Conservation (phyloP, 2,113 vertebrate genomes). For the Apeltes quadracus region DNA sequence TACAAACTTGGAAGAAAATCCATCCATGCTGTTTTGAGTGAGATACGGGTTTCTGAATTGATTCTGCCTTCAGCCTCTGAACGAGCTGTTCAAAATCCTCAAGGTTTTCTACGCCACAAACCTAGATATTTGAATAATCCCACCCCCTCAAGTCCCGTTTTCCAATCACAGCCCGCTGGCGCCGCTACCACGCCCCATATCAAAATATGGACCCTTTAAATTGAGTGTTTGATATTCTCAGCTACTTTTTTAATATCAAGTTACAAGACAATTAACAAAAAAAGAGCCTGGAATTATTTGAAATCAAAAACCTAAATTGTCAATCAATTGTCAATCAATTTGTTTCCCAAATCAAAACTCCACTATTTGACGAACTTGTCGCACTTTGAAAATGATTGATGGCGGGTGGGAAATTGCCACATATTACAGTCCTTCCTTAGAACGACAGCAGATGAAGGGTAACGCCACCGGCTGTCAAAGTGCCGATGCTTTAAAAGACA, state of each 20-base stretch:
- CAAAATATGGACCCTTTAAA: too few species aligned
- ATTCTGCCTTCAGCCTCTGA: too few species aligned
- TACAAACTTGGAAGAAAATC: too few species aligned
- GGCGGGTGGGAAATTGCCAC: neutral
- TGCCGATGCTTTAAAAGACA: neutral
- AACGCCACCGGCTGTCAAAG: neutral
- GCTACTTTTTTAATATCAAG: neutral
- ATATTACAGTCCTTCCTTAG: neutral
- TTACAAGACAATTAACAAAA: neutral
- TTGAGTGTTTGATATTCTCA: neutral
- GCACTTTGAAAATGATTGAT: slow-evolving; percentile 2
- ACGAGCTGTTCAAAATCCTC: too few species aligned
- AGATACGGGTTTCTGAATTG: too few species aligned
- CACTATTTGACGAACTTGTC: neutral
- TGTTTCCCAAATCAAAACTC: slow-evolving; percentile 21
- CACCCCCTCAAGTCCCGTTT: too few species aligned
- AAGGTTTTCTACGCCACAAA: too few species aligned
- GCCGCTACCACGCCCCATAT: too few species aligned
- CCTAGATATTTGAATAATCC: too few species aligned
- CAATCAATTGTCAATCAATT: too few species aligned
- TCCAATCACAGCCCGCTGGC: too few species aligned
- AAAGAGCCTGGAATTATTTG: neutral
- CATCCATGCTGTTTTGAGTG: too few species aligned
- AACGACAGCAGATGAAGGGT: slow-evolving; percentile 21
- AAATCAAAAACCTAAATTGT: neutral